Conservation (phyloP, 2,797 vertebrate species). For the Lithobates sylvaticus region DNA sequence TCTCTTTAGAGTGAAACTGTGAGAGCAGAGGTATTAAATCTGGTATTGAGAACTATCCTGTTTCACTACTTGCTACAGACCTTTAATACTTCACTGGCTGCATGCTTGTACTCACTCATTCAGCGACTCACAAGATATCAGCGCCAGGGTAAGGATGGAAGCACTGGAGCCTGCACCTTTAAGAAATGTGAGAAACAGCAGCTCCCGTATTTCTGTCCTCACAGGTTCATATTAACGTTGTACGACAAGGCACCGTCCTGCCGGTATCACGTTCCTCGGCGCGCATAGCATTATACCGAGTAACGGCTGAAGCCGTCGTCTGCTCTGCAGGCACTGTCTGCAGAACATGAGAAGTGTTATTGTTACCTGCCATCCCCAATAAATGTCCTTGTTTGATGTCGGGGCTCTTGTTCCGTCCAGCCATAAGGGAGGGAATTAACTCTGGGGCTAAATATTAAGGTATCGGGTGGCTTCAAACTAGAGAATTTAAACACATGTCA, state of each 20-base stretch:
- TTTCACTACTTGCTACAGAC: no score
- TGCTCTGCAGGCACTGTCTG: slow-evolving; percentile 70
- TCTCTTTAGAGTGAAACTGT: no score
- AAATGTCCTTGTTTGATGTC: slow-evolving; percentile 67
- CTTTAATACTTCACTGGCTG: no score
- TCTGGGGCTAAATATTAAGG: background rate
- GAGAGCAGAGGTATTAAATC: no score
- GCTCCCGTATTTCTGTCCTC: no score
- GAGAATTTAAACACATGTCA: background rate
- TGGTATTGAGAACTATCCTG: no score
- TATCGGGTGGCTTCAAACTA: slow-evolving; percentile 15
- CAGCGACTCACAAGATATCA: no score
- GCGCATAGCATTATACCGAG: slow-evolving; percentile 51
- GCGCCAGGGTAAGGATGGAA: no score
- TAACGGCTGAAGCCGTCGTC: slow-evolving; percentile 64
- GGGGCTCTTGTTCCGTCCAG: background rate
- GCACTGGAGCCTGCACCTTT: no score
- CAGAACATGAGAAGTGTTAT: slow-evolving; percentile 68
- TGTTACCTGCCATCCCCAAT: slow-evolving; percentile 72
- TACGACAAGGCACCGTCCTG: background rate
- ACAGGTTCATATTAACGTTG: background rate
- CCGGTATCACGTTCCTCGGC: background rate
- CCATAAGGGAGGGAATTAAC: slow-evolving; percentile 2
- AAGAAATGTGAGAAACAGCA: no score
- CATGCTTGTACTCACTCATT: no score